Evolutionary conservation across 2,113 vertebrate species (phyloP).

Genomic region (Hemibagrus wyckioides): DNA sequence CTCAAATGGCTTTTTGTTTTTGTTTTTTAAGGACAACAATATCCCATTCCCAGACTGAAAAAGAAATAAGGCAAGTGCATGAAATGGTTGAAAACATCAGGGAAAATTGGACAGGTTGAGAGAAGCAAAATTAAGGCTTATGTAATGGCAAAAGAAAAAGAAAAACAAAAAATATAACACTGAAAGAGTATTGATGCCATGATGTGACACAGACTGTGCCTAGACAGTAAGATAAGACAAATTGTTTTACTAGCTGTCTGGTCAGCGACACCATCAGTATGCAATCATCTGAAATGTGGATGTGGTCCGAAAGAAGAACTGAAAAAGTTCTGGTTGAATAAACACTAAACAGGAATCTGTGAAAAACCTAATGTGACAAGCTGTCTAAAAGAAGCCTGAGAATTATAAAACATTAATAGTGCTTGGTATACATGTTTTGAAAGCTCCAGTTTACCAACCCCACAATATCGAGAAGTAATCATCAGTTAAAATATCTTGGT

Average conservation of each 20-base stretch:
- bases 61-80: conserved; percentile 41
- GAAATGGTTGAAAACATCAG: conserved; percentile 37
- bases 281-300: conserved; percentile 15
- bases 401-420: conserved; percentile 5
- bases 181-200: conserved; percentile 14
- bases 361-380: background rate
- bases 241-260: background rate
- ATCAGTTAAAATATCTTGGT: conserved; percentile 14
- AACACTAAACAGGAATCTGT: background rate
- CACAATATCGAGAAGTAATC: conserved; percentile 4
- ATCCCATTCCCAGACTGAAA: conserved; percentile 45
- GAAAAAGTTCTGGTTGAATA: background rate
- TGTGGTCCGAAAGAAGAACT: conserved; percentile 17
- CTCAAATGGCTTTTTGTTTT: conserved; percentile 55
- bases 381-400: conserved; percentile 26
- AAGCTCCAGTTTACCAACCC: conserved; percentile 45
- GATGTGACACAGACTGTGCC: background rate
- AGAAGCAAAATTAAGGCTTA: conserved; percentile 45
- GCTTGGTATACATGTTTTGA: conserved; percentile 7
- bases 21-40: conserved; percentile 47
- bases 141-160: conserved; percentile 23
- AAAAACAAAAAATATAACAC: conserved; percentile 39
- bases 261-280: background rate
- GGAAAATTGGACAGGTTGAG: conserved; percentile 8
- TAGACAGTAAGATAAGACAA: background rate